Base-by-base conservation (phyloP, 2,797 vertebrate genomes). In the Saxicola maurus region DNA sequence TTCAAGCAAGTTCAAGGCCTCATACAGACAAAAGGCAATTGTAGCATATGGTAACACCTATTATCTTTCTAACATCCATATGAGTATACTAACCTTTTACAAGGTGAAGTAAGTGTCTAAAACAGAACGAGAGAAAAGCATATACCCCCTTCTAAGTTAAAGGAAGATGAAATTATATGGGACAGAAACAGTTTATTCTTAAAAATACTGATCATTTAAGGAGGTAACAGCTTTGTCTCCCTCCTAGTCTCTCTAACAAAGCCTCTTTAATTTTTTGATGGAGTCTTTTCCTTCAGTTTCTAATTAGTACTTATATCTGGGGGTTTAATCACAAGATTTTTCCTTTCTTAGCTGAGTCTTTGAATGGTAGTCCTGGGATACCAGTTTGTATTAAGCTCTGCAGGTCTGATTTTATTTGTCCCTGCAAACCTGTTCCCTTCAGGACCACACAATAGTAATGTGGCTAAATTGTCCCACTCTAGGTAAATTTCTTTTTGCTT, bases 31-130 rank as follows among this genome's bases (percentile, higher is more conserved):
- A 92, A 92, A 81, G 76, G 40, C 73, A 92, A 64, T 86, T 91
- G 91, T 85, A 89, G 93, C 78, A 59, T 92, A 87, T 16, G 37
- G 80, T 73, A 92, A 90, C 87, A 91, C 80, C 40, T 94, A 77
- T 90, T 87, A 89, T 61, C 79, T 64, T 82, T 64, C 51, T 53
- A 59, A 77, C 35, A 85, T 79, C 59, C 30, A 51, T 66, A 67
- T 79, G 30, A 91, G 23, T 16, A 55, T 28, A 42, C 25, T 66
- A 37, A 62, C 8, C 24, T 94, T 78, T 92, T 40, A 43, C 28
- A 28, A 40, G 24, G 27, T 49, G 42, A 90, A 90, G 17, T 7
- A 89, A 90, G 17, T 8, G 17, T 69, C 57, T 83, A 57, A 75
- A 89, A 56, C 13, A 66, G 37, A 82, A 23, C 6, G 15, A 83